Conservation (phyloP, 2,888 invertebrate species). For the Drosophila emarginata region DNA sequence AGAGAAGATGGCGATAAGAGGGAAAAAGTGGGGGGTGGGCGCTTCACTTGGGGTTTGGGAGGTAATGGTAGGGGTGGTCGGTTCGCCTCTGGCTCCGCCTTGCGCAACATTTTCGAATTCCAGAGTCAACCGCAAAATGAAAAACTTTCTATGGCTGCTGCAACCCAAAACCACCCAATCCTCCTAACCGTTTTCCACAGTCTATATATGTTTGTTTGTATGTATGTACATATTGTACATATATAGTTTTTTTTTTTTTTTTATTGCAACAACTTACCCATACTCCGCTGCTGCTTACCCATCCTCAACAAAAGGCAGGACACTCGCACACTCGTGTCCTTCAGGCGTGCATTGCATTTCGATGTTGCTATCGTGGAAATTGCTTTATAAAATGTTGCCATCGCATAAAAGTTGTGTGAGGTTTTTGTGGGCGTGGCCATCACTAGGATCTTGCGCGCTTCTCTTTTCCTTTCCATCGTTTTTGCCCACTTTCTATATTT, state of each 20-base stretch:
- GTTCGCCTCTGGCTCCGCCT: slow-evolving; percentile 56
- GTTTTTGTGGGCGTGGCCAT: slow-evolving; percentile 57
- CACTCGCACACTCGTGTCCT: slow-evolving; percentile 57
- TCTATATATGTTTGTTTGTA: slow-evolving; percentile 31
- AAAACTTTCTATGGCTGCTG: slow-evolving; percentile 72
- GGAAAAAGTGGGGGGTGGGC: slow-evolving; percentile 12
- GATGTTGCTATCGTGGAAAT: slow-evolving; percentile 68
- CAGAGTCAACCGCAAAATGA: slow-evolving; percentile 76
- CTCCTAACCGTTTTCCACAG: not conserved
- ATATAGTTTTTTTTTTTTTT: slow-evolving; percentile 44
- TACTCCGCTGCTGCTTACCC: not conserved
- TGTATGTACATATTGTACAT: slow-evolving; percentile 67
- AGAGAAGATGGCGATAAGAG: not conserved
- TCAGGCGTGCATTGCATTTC: slow-evolving; percentile 72
- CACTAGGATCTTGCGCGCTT: slow-evolving; percentile 48
- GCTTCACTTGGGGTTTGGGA: not conserved
- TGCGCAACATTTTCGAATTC: slow-evolving; percentile 72
- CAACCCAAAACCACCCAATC: slow-evolving; percentile 20
- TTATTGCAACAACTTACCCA: too few relatives aligned
- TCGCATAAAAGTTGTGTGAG: slow-evolving; percentile 56
- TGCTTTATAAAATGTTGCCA: slow-evolving; percentile 75
- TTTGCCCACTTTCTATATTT: slow-evolving; percentile 10
- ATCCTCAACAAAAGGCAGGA: slow-evolving; percentile 12
- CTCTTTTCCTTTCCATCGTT: slow-evolving; percentile 33
- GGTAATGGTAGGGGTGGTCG: slow-evolving; percentile 13